These are phyloP conservation scores for Trissolcus japonicus DNA, from an alignment of 2,888 invertebrate genomes.

Conservation along the genomic window DNA sequence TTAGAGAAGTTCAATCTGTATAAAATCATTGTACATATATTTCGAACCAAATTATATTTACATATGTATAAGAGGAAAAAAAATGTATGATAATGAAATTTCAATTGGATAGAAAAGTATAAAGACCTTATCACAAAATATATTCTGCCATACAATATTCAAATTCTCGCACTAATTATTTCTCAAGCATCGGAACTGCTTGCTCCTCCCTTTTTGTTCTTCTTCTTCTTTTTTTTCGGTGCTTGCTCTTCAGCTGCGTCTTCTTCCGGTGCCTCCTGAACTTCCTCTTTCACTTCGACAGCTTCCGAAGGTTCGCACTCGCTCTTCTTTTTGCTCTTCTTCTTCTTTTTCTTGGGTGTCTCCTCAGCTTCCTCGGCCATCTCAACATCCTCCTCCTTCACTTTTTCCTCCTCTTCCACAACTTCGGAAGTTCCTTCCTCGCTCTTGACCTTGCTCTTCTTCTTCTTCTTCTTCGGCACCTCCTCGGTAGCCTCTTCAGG, in stretches of 20 bases:
- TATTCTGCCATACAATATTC: neutral
- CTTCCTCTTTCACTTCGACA: slow-evolving; percentile 4
- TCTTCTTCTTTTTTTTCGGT: slow-evolving; percentile 9
- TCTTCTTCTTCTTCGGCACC: slow-evolving; percentile 60
- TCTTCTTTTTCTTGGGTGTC: slow-evolving; percentile 4
- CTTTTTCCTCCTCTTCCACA: slow-evolving; percentile 1
- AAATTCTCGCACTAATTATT: neutral
- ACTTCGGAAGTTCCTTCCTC: neutral
- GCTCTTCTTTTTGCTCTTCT: slow-evolving; percentile 9
- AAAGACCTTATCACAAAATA: neutral
- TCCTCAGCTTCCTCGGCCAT: slow-evolving; percentile 5
- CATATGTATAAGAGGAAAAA: too few relatives aligned
- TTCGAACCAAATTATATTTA: neutral
- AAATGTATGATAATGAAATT: too few relatives aligned
- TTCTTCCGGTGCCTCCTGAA: neutral
- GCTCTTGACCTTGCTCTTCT: slow-evolving; percentile 8
- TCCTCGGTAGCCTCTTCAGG: slow-evolving; percentile 42
- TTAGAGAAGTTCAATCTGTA: neutral
- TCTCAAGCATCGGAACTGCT: neutral
- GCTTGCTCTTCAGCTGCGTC: neutral
- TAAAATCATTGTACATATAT: slow-evolving; percentile 1
- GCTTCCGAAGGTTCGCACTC: neutral
- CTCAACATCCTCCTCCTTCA: neutral
- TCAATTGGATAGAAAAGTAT: neutral
- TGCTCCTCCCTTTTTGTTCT: slow-evolving; percentile 3